Base-by-base conservation (phyloP, 1,140 invertebrate genomes). In the Pantala flavescens region DNA sequence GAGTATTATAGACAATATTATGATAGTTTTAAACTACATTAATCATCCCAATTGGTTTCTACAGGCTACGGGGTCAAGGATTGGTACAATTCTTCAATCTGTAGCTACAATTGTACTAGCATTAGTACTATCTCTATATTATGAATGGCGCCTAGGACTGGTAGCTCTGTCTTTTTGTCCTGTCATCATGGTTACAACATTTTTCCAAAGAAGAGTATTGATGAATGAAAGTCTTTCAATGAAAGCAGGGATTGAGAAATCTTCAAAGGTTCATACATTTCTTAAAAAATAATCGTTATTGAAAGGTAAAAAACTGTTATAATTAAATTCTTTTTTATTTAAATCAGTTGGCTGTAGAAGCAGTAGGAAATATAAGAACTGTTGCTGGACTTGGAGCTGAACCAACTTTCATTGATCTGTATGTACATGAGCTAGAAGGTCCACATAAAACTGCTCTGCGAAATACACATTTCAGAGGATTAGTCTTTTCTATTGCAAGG, bases 61-160 rank as follows among this genome's bases (percentile, higher is more conserved):
- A n/a, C 73, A 91, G 89, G 90, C 91, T 0, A 91, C 90, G 12
- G 91, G 92, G 23, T 86, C 89, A 78, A 84, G 90, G 74, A 85
- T 93, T 24, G 90, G 90, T 0, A 88, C 87, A 23, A 82, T 92
- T 12, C 78, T 92, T 0, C 89, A 92, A 80, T 87, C 90, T 7
- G 71, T 89, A 7, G 85, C 89, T 0, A 92, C 90, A 0, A 81
- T 93, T 0, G 76, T 81, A 0, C 84, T 87, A 49, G 86, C 88
- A n/a, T 79, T 91, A 9, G 81, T 80, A 0, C 81, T 93, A 2
- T 86, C 90, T 0, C 83, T 93, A 74, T 86, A 86, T 74, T 92
- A 86, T 78, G 87, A 91, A 78, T 93, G 90, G 90, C 86, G 90
- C 77, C 82, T 93, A 23, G 89, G 90, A 7, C 79, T 92, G 10